These are phyloP conservation scores for Glomeris maerens DNA, from an alignment of 1,140 invertebrate species.

Conservation along the genomic window DNA sequence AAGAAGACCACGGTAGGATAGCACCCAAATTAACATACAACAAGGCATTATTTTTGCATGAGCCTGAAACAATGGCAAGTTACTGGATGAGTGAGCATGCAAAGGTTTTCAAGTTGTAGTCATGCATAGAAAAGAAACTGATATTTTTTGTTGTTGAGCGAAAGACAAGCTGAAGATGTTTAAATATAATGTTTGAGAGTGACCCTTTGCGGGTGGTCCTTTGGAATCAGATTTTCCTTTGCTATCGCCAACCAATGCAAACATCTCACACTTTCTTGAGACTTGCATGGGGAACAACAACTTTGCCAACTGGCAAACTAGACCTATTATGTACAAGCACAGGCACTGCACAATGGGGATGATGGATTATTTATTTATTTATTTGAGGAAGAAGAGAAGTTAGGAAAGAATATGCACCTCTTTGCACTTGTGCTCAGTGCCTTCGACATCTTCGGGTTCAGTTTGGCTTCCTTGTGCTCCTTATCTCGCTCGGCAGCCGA, in stretches of 20 bases:
- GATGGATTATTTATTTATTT: background rate
- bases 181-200: too few species aligned
- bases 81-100: too few species aligned
- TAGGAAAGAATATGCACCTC: slow-evolving; percentile 34
- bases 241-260: slow-evolving; percentile 7
- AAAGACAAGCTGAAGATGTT: too few species aligned
- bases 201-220: too few species aligned
- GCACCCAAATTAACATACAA: too few species aligned
- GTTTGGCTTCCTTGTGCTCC: slow-evolving; percentile 55
- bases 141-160: too few species aligned
- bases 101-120: too few species aligned
- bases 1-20: too few species aligned
- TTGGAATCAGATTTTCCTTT: too few species aligned
- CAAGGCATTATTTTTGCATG: too few species aligned
- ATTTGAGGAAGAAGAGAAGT: background rate
- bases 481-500: slow-evolving; percentile 12
- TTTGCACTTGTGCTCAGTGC: slow-evolving; percentile 82
- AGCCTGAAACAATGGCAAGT: too few species aligned
- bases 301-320: background rate
- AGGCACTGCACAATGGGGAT: background rate
- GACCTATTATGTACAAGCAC: background rate
- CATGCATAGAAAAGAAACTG: too few species aligned
- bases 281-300: background rate
- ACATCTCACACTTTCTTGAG: background rate
- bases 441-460: slow-evolving; percentile 88